Evolutionary conservation across 2,797 vertebrate genomes (phyloP), one percentile per base, ranked within the genome.

Genomic region (Microtus californicus): DNA sequence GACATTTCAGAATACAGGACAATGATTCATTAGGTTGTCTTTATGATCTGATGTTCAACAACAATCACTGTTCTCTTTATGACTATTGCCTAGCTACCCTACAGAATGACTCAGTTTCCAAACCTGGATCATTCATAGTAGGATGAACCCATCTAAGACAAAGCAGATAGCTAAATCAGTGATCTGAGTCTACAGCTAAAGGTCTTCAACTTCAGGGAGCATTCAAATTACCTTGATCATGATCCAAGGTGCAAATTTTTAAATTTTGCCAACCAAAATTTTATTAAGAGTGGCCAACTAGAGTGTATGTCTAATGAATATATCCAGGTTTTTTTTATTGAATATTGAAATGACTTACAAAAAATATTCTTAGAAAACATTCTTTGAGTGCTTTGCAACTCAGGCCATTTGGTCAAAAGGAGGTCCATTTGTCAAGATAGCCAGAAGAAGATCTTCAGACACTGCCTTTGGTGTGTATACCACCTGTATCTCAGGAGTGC

Each of bases 321-420:
- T 83, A 21, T 27, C 25, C 23, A 48, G n/a, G 6, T 27, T 9
- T 78, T 91, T 81, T 91, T 81, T 51, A 7, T 10, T 51, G 65
- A 69, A 51, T 23, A 45, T 82, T 37, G 81, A 79, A 96, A 92
- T 61, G 7, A 12, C 56, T 69, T 87, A 14, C 6, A 34, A 5
- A 85, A 88, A 15, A 89, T 6, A 74, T 92, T 88, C 40, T 78
- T 91, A 13, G 43, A 83, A 83, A 77, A 74, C 15, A 83, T 79
- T 54, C 86, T 80, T 11, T 27, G 23, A 89, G 3, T 29, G 25
- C 37, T 91, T 80, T 76, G 0, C 69, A 85, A 63, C 19, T 86
- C 48, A 31, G 17, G 6, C n/a, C 45, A 90, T 90, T 81, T 87
- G 40, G 2, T 10, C 13, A 81, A 83, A 79, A 87, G 21, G 56